Base-by-base conservation (phyloP, 37 sponge, comb jelly and placozoan species). In the Hormiphora californensis region DNA sequence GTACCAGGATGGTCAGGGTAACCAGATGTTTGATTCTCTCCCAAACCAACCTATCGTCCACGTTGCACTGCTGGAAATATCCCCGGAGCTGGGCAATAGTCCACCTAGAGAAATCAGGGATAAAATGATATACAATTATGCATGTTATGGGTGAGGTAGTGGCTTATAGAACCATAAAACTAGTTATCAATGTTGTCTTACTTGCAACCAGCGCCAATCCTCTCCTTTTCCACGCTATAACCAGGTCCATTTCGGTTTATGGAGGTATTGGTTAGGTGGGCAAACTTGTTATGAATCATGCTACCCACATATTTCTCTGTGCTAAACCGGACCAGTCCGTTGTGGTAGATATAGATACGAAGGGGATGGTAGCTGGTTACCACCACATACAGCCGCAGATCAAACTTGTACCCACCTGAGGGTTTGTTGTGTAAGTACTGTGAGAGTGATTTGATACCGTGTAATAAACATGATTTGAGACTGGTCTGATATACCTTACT, bases 181-280 rank as follows among this genome's bases (percentile, higher is more conserved):
- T 49, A 49, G 15, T 15, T 17, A 49, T 17, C 53, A 49, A 49
- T 17, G 15, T 49, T 9, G 9, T 49, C 22, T 73, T 73, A 73
- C 81, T 73, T 68, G 59, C 88, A 88, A 22, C 78, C 88, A 38
- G 54, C 55, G 21, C 88, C 88, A 40, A 88, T 33, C 9, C 54
- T 35, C 19, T 69, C 78, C 31, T 69, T 88, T 31, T 49, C 78
- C 3, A 31, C 30, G 19, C 33, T 39, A 38, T 69, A 69, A 40
- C 40, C 4, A 8, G 78, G 69, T 4, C 67, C 73, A 39, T 69
- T 40, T 34, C 61, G 37, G 25, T 88, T 88, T 23, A 88, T 88
- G 5, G 88, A 88, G 17, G 88, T 88, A 44, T 88, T 88, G 55
- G 88, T 88, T 19, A 88, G 59, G 41, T 88, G 88, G 15, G 88